Conservation (phyloP, 2,888 invertebrate genomes). For the Neocrepidodera transversa region DNA sequence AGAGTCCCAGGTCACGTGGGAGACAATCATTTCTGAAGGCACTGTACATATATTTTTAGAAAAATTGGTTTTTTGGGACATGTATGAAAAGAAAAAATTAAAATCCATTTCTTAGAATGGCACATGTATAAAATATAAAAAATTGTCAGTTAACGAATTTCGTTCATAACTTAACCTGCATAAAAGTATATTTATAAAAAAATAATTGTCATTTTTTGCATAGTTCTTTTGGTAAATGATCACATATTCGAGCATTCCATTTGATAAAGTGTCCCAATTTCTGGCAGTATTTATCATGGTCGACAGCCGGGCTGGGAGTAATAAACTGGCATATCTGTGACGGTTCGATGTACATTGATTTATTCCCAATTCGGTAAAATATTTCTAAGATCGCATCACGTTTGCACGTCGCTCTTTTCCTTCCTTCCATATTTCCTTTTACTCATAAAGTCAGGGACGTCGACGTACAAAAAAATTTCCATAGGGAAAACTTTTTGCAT, state of each 20-base stretch:
- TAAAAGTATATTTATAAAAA: constrained; percentile 1
- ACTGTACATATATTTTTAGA: no score
- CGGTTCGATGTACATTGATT: constrained; percentile 56
- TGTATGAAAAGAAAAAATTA: no score
- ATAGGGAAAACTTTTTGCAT: neutral
- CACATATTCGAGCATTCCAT: constrained; percentile 17
- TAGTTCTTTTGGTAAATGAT: constrained; percentile 16
- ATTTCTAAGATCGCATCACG: constrained; percentile 58
- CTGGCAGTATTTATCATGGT: constrained; percentile 36
- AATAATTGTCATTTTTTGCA: constrained; percentile 11
- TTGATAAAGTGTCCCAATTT: constrained; percentile 41
- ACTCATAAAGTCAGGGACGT: constrained; percentile 44
- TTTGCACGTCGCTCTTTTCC: constrained; percentile 29
- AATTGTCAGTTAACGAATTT: no score
- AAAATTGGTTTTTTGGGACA: no score
- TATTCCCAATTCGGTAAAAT: constrained; percentile 57
- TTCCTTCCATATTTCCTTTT: constrained; percentile 8
- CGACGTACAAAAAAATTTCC: constrained; percentile 11
- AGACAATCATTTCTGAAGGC: no score
- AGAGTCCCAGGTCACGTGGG: no score
- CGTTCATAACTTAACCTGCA: no score
- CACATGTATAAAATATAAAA: no score
- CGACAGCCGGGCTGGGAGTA: constrained; percentile 44
- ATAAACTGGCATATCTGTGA: constrained; percentile 57
- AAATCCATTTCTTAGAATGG: no score